Evolutionary conservation across 2,888 invertebrate genomes (phyloP).

Genomic region (Brenthis daphne): DNA sequence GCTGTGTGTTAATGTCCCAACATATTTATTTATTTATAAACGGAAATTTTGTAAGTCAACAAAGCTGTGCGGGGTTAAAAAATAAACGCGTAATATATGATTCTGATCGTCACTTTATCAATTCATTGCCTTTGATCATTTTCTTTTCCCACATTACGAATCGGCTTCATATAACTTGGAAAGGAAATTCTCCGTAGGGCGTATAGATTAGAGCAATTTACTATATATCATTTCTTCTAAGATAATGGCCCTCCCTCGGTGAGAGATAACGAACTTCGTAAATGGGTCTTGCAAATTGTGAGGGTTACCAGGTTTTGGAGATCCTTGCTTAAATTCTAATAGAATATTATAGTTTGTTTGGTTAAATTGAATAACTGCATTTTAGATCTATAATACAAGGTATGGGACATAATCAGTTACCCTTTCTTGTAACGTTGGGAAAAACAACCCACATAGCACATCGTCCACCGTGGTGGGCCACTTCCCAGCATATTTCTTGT

Average conservation of each 20-base stretch:
- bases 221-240: constrained; percentile 67
- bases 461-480: too few species aligned
- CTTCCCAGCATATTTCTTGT: too few species aligned
- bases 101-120: constrained; percentile 9
- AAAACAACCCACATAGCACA: too few species aligned
- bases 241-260: constrained; percentile 66
- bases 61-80: not conserved
- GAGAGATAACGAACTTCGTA: constrained; percentile 66
- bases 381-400: too few species aligned
- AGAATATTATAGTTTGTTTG: not conserved
- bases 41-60: not conserved
- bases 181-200: constrained; percentile 35
- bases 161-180: constrained; percentile 23
- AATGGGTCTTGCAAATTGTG: constrained; percentile 45
- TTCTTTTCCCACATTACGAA: constrained; percentile 19
- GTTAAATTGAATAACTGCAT: not conserved
- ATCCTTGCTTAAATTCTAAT: constrained; percentile 12
- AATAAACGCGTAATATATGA: constrained; percentile 6
- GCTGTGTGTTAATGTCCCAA: too few species aligned
- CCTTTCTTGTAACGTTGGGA: too few species aligned
- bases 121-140: constrained; percentile 15
- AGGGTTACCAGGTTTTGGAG: constrained; percentile 25
- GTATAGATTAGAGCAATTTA: constrained; percentile 64
- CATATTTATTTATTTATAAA: not conserved
- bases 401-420: too few species aligned